A percentile compares a stretch with the other conserved stretches of the same genome.
phyloP scores from a whole-genome alignment of 2,797 vertebrate species.

The Echeneis naucrates region DNA sequence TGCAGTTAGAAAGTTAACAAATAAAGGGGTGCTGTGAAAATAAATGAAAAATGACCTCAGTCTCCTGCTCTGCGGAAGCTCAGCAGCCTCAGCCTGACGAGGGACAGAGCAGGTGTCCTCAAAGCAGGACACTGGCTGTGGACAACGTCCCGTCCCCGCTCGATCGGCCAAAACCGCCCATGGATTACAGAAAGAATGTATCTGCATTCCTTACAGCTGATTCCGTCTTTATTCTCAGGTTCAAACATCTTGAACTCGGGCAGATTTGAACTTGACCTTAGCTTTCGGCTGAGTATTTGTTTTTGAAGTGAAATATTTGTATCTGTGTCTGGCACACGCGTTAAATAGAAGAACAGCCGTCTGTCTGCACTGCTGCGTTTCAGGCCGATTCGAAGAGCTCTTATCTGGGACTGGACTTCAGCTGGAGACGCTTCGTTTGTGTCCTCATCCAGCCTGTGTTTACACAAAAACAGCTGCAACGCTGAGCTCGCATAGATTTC shows the following conservation, averaged over 20 bases:
- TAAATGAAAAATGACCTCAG: background rate
- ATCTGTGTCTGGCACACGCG: background rate
- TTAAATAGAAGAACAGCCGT: background rate
- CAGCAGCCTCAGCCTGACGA: background rate
- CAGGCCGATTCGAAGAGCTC: background rate
- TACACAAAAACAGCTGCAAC: conserved; percentile 51
- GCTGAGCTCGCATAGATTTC: conserved; percentile 4
- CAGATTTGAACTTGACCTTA: conserved; percentile 7
- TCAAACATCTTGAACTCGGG: conserved; percentile 30
- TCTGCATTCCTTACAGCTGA: conserved; percentile 75
- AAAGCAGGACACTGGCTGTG: background rate
- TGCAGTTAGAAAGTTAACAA: conserved; percentile 59
- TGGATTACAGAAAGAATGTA: conserved; percentile 71
- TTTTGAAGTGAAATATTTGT: conserved; percentile 11
- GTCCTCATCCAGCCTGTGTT: conserved; percentile 20
- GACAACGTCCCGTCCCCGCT: conserved; percentile 3
- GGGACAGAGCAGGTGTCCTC: conserved; percentile 26
- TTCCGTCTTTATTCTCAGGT: conserved; percentile 62
- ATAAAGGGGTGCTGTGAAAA: background rate
- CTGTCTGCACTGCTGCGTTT: conserved; percentile 6
- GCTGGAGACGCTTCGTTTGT: background rate
- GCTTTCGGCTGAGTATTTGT: conserved; percentile 1
- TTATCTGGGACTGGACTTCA: background rate
- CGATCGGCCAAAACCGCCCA: conserved; percentile 12
- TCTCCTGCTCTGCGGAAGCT: background rate